Base-by-base conservation (phyloP, 1,140 invertebrate species). In the Drosophila littoralis region DNA sequence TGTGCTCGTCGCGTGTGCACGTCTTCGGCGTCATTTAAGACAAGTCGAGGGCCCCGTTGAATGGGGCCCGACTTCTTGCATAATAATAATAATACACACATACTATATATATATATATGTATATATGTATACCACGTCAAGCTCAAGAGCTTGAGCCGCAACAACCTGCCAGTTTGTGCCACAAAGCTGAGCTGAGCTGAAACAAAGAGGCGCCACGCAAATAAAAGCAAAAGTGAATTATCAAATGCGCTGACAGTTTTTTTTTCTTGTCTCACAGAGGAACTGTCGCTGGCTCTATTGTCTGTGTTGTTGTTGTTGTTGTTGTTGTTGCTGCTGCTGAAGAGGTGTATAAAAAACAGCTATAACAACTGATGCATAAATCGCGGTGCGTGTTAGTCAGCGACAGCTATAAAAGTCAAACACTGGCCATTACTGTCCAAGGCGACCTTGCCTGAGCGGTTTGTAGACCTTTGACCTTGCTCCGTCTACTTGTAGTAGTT, bases 391-490 rank as follows among this genome's bases (percentile, higher is more conserved):
- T 78, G 78, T 80, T 77, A 75, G 79, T 66, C 75, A 71, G 76
- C 43, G 66, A 82, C 67, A 82, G 67, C 78, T 81, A 88, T 89
- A 88, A 88, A 88, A 88, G 76, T 79, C 84, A 79, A 85, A 86
- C 83, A 79, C 76, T 83, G 69, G 65, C 84, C 79, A 83, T 83
- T 79, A 88, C 76, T 86, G 83, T 89, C 84, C 76, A 68, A 76
- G 54, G 77, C 79, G 84, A 80, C 84, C 84, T 90, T 90, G 86
- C 68, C 69, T 32, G 22, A 57, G 69, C 84, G 75, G 78, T 90
- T 90, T 82, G 82, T 91, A 78, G 79, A 90, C 88, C 86, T 90
- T 90, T 91, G 85, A 90, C 86, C 86, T 90, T 90, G 86, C 79
- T 71, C 64, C 61, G 70, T 74, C 61, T 68, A 76, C 48, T 69